Evolutionary conservation across 2,888 invertebrate species (phyloP).

Genomic region (Trichacis sp.): DNA sequence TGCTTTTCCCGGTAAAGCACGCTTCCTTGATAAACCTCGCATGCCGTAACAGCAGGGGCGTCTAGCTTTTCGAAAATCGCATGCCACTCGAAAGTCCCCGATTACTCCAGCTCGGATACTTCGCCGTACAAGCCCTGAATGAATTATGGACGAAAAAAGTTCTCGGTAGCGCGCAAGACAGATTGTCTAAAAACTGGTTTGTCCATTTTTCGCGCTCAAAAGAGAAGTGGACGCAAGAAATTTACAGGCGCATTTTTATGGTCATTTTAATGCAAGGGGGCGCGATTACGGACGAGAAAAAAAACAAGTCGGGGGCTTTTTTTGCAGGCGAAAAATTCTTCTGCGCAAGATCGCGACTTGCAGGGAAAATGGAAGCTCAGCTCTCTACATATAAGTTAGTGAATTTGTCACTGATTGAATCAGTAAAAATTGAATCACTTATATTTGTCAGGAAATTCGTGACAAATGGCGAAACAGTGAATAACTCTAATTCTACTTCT

Average conservation of each 20-base stretch:
- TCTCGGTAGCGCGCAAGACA: not conserved
- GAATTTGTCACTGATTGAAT: too few species aligned
- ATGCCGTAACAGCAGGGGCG: not conserved
- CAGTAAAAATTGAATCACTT: too few species aligned
- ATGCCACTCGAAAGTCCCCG: slow-evolving; percentile 16
- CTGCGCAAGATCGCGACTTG: not conserved
- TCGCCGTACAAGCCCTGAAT: not conserved
- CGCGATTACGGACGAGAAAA: not conserved
- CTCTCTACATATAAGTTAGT: too few species aligned
- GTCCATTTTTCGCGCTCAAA: not conserved
- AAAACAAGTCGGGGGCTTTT: not conserved
- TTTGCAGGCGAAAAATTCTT: not conserved
- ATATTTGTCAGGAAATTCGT: too few species aligned
- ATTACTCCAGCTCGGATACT: slow-evolving; percentile 9
- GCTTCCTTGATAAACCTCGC: slow-evolving; percentile 17
- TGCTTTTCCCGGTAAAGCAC: slow-evolving; percentile 11
- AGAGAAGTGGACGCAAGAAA: not conserved
- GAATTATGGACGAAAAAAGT: not conserved
- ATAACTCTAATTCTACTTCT: too few species aligned
- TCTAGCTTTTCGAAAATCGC: not conserved
- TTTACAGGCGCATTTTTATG: not conserved
- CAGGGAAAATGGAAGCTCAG: too few species aligned
- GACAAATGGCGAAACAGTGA: too few species aligned
- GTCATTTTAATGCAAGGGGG: not conserved
- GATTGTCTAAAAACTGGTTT: not conserved